Percentiles rank a stretch among this genome's conserved stretches.
These are phyloP conservation scores for Eurystomus gularis DNA, from an alignment of 2,113 vertebrate species.

Conservation along the genomic window DNA sequence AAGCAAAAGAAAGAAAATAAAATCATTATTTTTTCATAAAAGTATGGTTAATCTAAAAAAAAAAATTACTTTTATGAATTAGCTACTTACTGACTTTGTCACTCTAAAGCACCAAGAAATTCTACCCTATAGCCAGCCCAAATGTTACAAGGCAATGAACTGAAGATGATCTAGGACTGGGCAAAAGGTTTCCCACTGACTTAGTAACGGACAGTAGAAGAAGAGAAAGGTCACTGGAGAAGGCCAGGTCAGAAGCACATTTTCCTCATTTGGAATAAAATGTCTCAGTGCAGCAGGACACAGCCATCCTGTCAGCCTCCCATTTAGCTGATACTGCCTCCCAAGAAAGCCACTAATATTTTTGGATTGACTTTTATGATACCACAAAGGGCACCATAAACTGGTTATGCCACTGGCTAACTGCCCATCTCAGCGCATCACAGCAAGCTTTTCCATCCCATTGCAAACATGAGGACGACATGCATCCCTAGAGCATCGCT, in stretches of 20 bases:
- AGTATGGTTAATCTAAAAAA: not conserved
- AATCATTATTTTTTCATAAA: not conserved
- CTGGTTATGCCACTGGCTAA: not conserved
- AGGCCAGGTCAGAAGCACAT: not conserved
- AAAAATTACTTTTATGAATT: not conserved
- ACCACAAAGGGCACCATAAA: not conserved
- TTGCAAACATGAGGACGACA: not conserved
- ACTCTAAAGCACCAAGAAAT: not conserved
- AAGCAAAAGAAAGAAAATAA: not conserved
- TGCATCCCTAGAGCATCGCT: not conserved
- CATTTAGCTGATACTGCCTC: not conserved
- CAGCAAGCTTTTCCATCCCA: not conserved
- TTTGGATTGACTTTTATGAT: not conserved
- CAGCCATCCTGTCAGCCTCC: not conserved
- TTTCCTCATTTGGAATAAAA: not conserved
- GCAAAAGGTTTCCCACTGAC: not conserved
- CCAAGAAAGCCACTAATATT: not conserved
- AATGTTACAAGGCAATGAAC: not conserved
- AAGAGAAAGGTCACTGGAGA: not conserved
- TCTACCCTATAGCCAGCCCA: not conserved
- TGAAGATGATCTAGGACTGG: accelerated
- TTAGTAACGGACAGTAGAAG: not conserved
- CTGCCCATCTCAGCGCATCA: not conserved
- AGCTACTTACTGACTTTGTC: not conserved
- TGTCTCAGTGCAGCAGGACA: not conserved